These are phyloP conservation scores for Mellilla xanthometata DNA, from an alignment of 2,888 invertebrate genomes.

Conservation along the genomic window DNA sequence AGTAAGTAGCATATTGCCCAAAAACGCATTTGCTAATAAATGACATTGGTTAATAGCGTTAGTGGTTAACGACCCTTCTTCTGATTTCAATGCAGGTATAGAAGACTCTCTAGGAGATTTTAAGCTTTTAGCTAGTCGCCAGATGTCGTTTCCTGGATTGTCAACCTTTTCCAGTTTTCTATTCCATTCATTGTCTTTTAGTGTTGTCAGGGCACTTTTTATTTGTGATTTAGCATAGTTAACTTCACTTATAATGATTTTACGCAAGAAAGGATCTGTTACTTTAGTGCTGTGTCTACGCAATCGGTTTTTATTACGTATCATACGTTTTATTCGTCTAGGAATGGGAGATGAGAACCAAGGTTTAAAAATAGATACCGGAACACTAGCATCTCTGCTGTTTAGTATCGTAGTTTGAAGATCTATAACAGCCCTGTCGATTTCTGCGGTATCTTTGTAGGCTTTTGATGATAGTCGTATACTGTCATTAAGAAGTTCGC, in stretches of 20 bases:
- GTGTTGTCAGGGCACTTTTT: neutral
- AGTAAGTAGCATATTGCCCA: neutral
- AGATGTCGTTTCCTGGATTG: neutral
- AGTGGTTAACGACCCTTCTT: neutral
- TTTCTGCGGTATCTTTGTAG: neutral
- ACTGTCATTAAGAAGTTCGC: neutral
- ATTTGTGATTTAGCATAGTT: neutral
- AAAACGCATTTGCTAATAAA: neutral
- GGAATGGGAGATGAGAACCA: neutral
- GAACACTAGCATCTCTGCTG: neutral
- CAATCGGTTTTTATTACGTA: neutral
- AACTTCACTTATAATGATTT: neutral
- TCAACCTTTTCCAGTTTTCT: neutral
- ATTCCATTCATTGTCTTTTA: neutral
- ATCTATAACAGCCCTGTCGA: neutral
- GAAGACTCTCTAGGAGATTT: neutral
- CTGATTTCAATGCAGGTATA: neutral
- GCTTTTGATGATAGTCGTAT: neutral
- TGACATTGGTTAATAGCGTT: neutral
- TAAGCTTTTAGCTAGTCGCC: neutral
- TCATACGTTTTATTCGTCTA: neutral
- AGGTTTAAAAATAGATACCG: neutral
- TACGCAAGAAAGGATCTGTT: neutral
- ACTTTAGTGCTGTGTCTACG: neutral
- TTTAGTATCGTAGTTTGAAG: neutral